Conservation (phyloP, 1,140 invertebrate species). For the Macrobrachium rosenbergii region DNA sequence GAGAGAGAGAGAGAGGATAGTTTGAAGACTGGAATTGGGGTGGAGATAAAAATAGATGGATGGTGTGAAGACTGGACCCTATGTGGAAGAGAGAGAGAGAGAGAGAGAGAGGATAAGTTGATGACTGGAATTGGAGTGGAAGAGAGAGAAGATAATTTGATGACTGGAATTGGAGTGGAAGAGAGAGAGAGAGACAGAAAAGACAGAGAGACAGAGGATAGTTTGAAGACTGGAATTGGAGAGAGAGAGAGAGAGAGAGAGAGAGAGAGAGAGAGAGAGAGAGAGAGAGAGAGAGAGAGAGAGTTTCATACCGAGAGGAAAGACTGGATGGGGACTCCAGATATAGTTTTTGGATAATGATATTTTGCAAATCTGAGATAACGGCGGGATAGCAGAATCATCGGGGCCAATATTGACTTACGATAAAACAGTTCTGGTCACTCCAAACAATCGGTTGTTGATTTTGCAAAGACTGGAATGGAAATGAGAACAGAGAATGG, state of each 20-base stretch:
- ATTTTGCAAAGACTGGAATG: too few relatives aligned
- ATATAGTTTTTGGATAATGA: too few relatives aligned
- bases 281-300: background rate
- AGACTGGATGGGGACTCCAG: background rate
- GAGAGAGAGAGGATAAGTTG: background rate
- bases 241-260: background rate
- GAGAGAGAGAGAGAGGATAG: too few relatives aligned
- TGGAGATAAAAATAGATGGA: too few relatives aligned
- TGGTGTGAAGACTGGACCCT: background rate
- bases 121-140: background rate
- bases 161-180: background rate
- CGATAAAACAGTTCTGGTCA: too few relatives aligned
- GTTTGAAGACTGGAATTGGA: too few relatives aligned
- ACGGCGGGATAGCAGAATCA: too few relatives aligned
- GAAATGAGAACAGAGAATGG: too few relatives aligned
- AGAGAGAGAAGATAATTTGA: background rate
- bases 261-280: background rate
- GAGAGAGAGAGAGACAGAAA: background rate
- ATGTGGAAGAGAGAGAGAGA: background rate
- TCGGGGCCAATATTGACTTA: too few relatives aligned
- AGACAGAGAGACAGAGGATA: background rate
- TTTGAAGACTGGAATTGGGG: too few relatives aligned
- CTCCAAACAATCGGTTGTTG: too few relatives aligned
- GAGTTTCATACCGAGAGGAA: background rate
- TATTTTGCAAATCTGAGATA: too few relatives aligned